Conservation (phyloP, 2,113 vertebrate species). For the Silurus asotus region DNA sequence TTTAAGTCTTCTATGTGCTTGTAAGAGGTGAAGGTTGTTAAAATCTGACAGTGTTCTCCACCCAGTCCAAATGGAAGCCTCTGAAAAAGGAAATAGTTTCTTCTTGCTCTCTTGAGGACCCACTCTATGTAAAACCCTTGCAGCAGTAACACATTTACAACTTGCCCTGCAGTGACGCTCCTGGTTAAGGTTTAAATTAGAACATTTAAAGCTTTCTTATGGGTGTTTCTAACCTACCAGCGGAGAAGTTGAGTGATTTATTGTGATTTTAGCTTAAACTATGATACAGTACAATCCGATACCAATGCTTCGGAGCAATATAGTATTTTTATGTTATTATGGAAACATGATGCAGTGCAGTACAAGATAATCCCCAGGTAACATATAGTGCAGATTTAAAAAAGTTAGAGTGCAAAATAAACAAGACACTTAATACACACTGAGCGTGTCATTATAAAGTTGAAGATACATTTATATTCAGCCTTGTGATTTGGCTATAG, state of each 20-base stretch:
- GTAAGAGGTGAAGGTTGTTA: neutral
- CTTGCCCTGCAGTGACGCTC: neutral
- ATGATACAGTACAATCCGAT: neutral
- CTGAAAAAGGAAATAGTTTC: neutral
- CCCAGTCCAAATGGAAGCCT: neutral
- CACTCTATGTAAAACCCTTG: neutral
- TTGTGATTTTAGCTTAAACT: neutral
- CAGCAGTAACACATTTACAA: neutral
- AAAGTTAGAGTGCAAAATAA: neutral
- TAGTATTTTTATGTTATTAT: neutral
- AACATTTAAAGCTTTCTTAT: neutral
- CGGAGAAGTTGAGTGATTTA: neutral
- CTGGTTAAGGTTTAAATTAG: neutral
- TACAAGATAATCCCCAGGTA: neutral
- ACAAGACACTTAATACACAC: neutral
- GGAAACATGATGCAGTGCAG: neutral
- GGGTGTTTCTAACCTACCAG: neutral
- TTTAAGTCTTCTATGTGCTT: neutral
- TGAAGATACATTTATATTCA: neutral
- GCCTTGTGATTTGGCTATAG: neutral
- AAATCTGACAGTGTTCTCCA: neutral
- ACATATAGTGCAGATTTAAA: neutral
- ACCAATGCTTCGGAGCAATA: neutral
- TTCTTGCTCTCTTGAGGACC: neutral
- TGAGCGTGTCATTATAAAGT: neutral